These are phyloP conservation scores for Hyperoplus immaculatus DNA, from an alignment of 2,797 vertebrate genomes.

Conservation along the genomic window DNA sequence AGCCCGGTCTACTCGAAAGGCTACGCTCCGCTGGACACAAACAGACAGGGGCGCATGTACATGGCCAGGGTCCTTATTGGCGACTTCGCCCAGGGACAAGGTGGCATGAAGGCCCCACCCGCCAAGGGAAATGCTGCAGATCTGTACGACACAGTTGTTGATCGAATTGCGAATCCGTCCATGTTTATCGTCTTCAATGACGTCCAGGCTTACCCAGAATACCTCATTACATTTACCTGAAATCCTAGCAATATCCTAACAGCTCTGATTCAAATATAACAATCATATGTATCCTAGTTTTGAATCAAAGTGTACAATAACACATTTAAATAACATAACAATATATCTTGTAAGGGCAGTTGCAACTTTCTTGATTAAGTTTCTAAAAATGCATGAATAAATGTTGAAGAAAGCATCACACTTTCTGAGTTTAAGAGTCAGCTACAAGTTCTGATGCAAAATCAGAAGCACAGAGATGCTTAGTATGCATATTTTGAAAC, in stretches of 20 bases:
- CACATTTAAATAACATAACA: not conserved
- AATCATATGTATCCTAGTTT: not conserved
- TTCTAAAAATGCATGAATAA: not conserved
- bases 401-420: not conserved
- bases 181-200: constrained; percentile 83
- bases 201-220: constrained; percentile 83
- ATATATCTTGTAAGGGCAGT: not conserved
- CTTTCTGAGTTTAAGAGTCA: not conserved
- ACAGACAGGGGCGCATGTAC: constrained; percentile 72
- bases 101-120: constrained; percentile 58
- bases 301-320: not conserved
- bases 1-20: constrained; percentile 63
- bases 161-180: not conserved
- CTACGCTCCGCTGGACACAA: constrained; percentile 49
- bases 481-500: not conserved
- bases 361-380: not conserved
- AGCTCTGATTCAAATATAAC: not conserved
- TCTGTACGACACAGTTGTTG: constrained; percentile 80
- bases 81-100: constrained; percentile 55
- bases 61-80: constrained; percentile 80
- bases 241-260: not conserved
- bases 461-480: not conserved
- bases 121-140: constrained; percentile 50
- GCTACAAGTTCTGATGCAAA: not conserved
- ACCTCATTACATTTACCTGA: constrained; percentile 79